These are phyloP conservation scores for Oryzaephilus surinamensis DNA, from an alignment of 1,140 invertebrate genomes.

Conservation along the genomic window DNA sequence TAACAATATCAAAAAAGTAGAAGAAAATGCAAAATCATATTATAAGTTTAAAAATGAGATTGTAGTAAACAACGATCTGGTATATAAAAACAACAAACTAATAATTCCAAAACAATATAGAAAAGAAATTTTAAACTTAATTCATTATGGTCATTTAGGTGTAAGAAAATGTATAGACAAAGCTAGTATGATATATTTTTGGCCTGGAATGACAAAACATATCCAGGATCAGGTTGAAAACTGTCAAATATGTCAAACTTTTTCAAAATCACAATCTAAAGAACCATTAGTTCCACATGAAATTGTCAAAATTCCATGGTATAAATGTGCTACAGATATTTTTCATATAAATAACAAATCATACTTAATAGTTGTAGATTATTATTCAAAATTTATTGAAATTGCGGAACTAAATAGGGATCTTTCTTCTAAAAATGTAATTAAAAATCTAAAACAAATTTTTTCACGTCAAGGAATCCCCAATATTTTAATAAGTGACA, in stretches of 20 bases:
- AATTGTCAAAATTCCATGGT: constrained; percentile 24
- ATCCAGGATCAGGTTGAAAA: constrained; percentile 6
- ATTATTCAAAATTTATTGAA: constrained; percentile 24
- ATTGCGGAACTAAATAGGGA: constrained; percentile 14
- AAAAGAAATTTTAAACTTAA: constrained; percentile 5
- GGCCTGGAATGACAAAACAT: constrained; percentile 11
- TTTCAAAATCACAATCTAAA: constrained; percentile 7
- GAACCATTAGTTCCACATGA: constrained; percentile 29
- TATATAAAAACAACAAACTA: not conserved
- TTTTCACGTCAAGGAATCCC: constrained; percentile 28
- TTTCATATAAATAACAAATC: constrained; percentile 30
- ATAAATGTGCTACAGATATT: constrained; percentile 29
- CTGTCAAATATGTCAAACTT: constrained; percentile 14
- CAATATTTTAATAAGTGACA: constrained; percentile 29
- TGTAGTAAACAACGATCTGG: not conserved
- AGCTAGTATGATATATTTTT: constrained; percentile 10
- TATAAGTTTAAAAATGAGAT: not conserved
- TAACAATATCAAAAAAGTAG: not conserved
- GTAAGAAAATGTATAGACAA: constrained; percentile 22
- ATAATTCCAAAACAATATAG: not conserved
- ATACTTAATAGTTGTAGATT: constrained; percentile 23
- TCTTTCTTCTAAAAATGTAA: constrained; percentile 14
- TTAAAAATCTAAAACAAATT: constrained; percentile 21
- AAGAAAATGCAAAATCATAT: not conserved
- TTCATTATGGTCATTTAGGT: constrained; percentile 12